Evolutionary conservation across 2,113 vertebrate species (phyloP), one percentile per base, ranked within the genome.

Genomic region (Mystacornis crossleyi): DNA sequence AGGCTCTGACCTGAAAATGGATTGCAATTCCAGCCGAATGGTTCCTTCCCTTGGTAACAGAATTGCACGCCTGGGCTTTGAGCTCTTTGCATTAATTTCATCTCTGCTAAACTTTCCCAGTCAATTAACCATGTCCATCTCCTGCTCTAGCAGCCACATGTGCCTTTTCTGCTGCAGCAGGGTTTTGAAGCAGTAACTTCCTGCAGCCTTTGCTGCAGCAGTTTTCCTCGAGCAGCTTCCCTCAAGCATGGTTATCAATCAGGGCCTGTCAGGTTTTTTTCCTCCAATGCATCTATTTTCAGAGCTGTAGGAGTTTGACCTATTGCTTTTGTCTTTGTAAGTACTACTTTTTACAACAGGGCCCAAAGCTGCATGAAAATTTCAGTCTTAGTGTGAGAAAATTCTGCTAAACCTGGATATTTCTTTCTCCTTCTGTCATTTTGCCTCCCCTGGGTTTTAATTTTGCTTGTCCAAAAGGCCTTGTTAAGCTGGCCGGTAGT

Each of bases 121-220:
- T 93, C 95, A 97, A 96, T 97, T 96, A 96, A 91, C 95, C 81
- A 70, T 89, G 91, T 94, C 95, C 94, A 71, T 86, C 95, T 95
- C 74, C 86, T 80, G 84, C 83, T 97, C 86, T 66, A 94, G 93
- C 81, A 96, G 85, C 90, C 95, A 96, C 95, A 93, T 84, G 75
- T 87, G 90, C 74, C 84, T 94, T 67, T 91, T 84, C 90, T 96
- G 89, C 83, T 1, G 8, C 93, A 87, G 86, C 69, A 73, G 91
- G 91, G 43, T 81, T 96, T 95, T 81, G 93, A 83, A 86, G 69
- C 36, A 64, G 79, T 85, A 84, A 84, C 42, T 93, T 81, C 86
- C 90, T 81, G 86, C 86, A 96, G 93, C 83, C 58, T 96, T 94
- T 90, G 86, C 94, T 87, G 78, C 86, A 86, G 91, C 81, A 94